phyloP scores from a whole-genome alignment of 2,888 invertebrate genomes.

The Anodontia alba region DNA sequence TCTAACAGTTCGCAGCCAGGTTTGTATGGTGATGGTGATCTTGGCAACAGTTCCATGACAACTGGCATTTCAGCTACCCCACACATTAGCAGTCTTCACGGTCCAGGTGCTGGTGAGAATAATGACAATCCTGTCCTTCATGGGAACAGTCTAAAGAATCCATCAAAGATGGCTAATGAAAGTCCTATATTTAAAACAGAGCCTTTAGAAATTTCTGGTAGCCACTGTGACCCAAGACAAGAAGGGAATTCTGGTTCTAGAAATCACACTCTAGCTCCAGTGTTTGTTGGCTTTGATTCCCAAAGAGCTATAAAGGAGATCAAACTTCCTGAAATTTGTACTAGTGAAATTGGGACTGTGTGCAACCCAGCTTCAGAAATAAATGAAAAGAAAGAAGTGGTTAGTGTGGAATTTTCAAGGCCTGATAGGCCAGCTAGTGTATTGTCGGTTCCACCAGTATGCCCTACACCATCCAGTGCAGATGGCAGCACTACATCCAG shows the following conservation, averaged over 20 bases:
- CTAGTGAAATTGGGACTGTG: not conserved
- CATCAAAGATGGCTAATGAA: too few species aligned
- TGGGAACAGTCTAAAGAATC: not conserved
- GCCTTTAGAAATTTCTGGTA: too few species aligned
- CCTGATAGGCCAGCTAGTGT: not conserved
- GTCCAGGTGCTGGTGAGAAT: not conserved
- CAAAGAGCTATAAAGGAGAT: too few species aligned
- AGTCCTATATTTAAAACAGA: too few species aligned
- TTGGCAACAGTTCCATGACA: not conserved
- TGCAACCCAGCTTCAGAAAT: not conserved
- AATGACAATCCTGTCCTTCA: not conserved
- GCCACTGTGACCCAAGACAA: too few species aligned
- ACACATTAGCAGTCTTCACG: not conserved
- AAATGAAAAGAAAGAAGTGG: not conserved
- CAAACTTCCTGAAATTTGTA: not conserved
- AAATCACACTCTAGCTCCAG: too few species aligned
- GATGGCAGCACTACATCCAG: slow-evolving; percentile 15
- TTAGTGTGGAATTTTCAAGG: not conserved
- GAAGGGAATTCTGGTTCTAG: too few species aligned
- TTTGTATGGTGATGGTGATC: not conserved
- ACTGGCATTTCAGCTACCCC: not conserved
- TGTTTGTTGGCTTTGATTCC: too few species aligned
- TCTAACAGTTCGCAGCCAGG: not conserved
- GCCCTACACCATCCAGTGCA: slow-evolving; percentile 3
- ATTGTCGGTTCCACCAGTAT: not conserved